phyloP scores from a whole-genome alignment of 2,797 vertebrate genomes.

The Cetoscarus ocellatus region DNA sequence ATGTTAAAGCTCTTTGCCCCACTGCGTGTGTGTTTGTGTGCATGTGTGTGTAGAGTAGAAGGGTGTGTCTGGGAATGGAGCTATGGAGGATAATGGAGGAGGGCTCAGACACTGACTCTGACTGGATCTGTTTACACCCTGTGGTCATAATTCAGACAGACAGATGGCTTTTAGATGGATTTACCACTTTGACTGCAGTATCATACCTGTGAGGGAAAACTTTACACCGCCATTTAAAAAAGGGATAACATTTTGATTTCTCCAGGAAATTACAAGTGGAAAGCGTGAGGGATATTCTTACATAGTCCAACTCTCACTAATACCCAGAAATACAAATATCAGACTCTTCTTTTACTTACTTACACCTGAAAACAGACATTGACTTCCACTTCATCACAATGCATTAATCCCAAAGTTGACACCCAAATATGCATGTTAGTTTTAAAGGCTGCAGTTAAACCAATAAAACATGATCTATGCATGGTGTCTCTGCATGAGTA shows the following conservation, averaged over 20 bases:
- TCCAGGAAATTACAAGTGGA: background rate
- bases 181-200: constrained; percentile 23
- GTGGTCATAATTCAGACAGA: constrained; percentile 61
- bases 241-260: constrained; percentile 2
- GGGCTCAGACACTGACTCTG: constrained; percentile 57
- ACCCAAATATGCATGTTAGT: background rate
- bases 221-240: background rate
- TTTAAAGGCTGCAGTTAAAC: background rate
- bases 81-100: constrained; percentile 61
- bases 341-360: background rate
- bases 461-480: background rate
- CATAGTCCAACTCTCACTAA: background rate
- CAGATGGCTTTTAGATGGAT: constrained; percentile 39
- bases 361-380: too few relatives aligned
- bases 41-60: constrained; percentile 28
- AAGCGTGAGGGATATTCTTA: constrained; percentile 15
- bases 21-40: constrained; percentile 15
- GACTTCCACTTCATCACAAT: too few relatives aligned
- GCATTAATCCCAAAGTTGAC: background rate
- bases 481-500: too few relatives aligned
- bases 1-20: background rate
- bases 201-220: constrained; percentile 37
- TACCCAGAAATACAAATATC: background rate
- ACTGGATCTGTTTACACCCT: constrained; percentile 75
- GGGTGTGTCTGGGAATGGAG: constrained; percentile 78